These are phyloP conservation scores for Pelobates fuscus DNA, from an alignment of 2,113 vertebrate genomes.

Conservation along the genomic window DNA sequence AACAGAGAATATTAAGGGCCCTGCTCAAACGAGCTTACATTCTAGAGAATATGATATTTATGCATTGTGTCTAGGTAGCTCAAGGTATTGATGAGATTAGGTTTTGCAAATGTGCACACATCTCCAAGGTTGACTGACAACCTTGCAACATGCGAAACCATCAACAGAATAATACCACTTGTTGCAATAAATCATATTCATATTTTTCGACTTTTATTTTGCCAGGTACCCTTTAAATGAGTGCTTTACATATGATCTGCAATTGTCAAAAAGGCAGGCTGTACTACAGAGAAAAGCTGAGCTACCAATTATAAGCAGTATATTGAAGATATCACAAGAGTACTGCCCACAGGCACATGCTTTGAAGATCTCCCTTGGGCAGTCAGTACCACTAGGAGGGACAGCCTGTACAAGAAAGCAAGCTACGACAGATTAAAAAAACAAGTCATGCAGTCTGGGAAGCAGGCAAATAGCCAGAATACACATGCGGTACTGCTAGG, in stretches of 20 bases:
- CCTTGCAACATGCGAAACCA: no score
- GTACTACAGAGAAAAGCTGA: neutral
- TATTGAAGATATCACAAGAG: conserved; percentile 25
- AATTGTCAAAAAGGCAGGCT: conserved; percentile 1
- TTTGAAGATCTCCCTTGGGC: conserved; percentile 34
- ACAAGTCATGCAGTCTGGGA: conserved; percentile 26
- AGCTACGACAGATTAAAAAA: neutral
- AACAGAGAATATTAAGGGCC: no score
- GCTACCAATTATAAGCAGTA: conserved; percentile 23
- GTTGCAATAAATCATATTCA: no score
- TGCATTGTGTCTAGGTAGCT: no score
- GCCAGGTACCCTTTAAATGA: no score
- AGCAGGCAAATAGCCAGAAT: conserved; percentile 28
- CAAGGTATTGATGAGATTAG: no score
- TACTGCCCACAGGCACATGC: conserved; percentile 25
- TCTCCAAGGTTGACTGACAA: no score
- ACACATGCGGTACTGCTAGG: conserved; percentile 1
- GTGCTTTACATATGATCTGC: neutral
- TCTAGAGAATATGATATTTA: no score
- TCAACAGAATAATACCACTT: no score
- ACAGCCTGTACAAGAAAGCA: conserved; percentile 7
- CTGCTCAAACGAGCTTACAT: no score
- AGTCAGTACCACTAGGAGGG: conserved; percentile 19
- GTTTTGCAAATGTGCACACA: no score
- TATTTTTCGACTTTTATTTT: no score